Conservation (phyloP, 2,797 vertebrate genomes). For the Dendrocincla tyrannina region DNA sequence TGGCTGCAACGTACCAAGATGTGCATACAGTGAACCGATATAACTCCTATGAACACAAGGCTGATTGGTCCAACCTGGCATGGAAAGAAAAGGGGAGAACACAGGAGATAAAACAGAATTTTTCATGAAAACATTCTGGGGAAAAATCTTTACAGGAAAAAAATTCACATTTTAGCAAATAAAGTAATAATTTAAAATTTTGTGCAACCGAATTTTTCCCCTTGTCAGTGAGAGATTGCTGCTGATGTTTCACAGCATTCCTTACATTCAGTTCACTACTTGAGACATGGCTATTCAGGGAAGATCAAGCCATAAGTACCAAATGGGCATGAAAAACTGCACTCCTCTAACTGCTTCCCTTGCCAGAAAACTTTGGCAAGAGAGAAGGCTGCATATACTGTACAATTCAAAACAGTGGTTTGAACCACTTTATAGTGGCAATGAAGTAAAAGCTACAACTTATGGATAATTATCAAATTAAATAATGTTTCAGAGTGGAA, state of each 20-base stretch:
- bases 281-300: neutral
- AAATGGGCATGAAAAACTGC: neutral
- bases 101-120: neutral
- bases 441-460: neutral
- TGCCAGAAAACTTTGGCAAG: neutral
- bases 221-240: neutral
- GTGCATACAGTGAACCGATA: constrained; percentile 91
- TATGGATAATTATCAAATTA: neutral
- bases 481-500: neutral
- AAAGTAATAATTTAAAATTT: neutral
- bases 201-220: neutral
- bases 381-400: neutral
- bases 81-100: neutral
- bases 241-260: neutral
- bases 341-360: neutral
- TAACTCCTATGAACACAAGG: constrained; percentile 85
- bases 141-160: neutral
- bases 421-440: neutral
- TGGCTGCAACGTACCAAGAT: constrained; percentile 89
- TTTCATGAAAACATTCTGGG: neutral
- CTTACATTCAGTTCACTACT: neutral
- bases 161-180: neutral
- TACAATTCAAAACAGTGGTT: neutral
- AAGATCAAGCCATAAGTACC: neutral
- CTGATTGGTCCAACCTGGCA: constrained; percentile 85